Percentiles rank a stretch among this genome's conserved stretches.
Conservation (phyloP, 92 coral and sea anemone genomes). For the Muricea muricata region DNA sequence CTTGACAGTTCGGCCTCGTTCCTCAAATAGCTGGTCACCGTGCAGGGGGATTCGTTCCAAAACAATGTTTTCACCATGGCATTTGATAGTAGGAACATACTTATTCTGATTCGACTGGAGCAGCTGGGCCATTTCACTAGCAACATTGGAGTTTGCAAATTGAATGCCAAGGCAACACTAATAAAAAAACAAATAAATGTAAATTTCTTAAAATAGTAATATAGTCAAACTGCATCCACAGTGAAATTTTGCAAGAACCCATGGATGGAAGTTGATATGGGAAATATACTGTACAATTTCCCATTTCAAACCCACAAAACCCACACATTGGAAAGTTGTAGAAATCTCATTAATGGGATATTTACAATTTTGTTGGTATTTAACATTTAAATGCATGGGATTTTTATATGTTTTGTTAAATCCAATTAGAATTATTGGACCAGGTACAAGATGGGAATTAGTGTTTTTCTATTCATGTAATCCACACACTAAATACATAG, state of each 20-base stretch:
- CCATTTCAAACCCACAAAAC: no score
- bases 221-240: background rate
- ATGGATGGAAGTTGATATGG: no score
- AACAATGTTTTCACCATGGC: background rate
- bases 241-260: background rate
- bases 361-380: no score
- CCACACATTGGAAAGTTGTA: no score
- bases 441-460: no score
- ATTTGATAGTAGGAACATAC: slow-evolving; percentile 69
- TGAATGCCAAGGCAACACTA: slow-evolving; percentile 72
- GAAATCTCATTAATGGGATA: no score
- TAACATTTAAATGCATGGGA: no score
- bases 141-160: slow-evolving; percentile 69
- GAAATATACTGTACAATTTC: no score
- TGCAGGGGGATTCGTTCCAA: slow-evolving; percentile 49
- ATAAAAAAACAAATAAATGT: background rate
- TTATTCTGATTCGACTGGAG: slow-evolving; percentile 58
- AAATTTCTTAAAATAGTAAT: background rate
- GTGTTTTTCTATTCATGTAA: no score
- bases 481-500: no score
- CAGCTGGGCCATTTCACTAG: slow-evolving; percentile 77
- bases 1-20: slow-evolving; percentile 58
- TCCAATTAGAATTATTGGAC: no score
- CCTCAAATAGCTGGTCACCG: slow-evolving; percentile 73
- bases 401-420: no score